phyloP scores from a whole-genome alignment of 2,888 invertebrate species.

The Pachliopta kotzebuea region DNA sequence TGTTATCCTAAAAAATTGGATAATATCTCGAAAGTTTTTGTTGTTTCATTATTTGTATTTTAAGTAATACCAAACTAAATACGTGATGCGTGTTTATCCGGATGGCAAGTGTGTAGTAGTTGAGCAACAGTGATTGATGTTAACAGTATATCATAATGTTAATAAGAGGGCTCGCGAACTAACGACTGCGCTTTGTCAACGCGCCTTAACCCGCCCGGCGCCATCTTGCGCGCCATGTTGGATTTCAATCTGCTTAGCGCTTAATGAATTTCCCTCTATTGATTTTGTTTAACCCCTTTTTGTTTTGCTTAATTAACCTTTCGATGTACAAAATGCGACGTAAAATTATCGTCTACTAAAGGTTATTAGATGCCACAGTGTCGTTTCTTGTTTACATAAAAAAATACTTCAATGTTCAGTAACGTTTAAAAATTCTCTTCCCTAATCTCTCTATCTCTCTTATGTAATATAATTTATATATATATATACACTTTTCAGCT shows the following conservation, averaged over 20 bases:
- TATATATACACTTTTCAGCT: no score
- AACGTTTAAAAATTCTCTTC: no score
- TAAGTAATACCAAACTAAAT: not conserved
- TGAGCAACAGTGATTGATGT: slow-evolving; percentile 55
- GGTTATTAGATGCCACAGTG: slow-evolving; percentile 41
- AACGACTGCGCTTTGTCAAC: slow-evolving; percentile 80
- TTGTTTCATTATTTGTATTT: not conserved
- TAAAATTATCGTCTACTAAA: slow-evolving; percentile 43
- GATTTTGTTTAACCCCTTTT: slow-evolving; percentile 80
- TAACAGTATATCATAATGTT: slow-evolving; percentile 80
- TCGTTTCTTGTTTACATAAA: not conserved
- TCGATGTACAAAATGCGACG: slow-evolving; percentile 61
- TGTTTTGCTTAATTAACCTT: slow-evolving; percentile 80
- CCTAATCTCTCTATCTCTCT: no score
- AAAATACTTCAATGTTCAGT: no score
- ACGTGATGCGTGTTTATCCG: slow-evolving; percentile 36
- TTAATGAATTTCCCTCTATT: slow-evolving; percentile 80
- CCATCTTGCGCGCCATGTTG: slow-evolving; percentile 77
- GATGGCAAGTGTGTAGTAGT: slow-evolving; percentile 16
- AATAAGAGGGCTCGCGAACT: slow-evolving; percentile 80
- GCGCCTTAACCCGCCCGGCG: slow-evolving; percentile 68
- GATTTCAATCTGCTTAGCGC: slow-evolving; percentile 79
- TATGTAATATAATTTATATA: no score
- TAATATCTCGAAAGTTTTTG: no score
- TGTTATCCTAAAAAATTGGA: no score